Evolutionary conservation across 2,888 invertebrate genomes (phyloP), one percentile per base, ranked within the genome.

Genomic region (Rhaphigaster nebulosa): DNA sequence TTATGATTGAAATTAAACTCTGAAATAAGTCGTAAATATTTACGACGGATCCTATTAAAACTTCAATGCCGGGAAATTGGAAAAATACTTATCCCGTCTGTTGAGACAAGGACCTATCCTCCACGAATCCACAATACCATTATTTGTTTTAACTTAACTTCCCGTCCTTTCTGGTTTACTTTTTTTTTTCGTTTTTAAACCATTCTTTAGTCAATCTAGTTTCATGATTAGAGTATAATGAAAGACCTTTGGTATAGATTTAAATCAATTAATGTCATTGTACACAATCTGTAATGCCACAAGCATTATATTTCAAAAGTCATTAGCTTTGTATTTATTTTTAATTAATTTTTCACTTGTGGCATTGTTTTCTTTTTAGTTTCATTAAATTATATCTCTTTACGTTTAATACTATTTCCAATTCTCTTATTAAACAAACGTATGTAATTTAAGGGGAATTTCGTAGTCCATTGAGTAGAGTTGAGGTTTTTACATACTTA

Each of bases 1-100:
- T 76, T 76, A 76, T 76, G 70, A 76, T 38, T 76, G 70, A 23
- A 76, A 76, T 76, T 76, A 76, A 76, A 76, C 70, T 76, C 70
- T 6, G 65, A 13, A 76, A 65, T 38, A 76, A 76, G 34, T 76
- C 38, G 34, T 76, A 76, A 76, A 76, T 76, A 76, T 76, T 76
- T 38, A 76, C 70, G 70, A 76, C 20, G 34, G 23, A 76, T 38
- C 38, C 34, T 23, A 20, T 38, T 76, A 38, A 76, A 76, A 76
- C 70, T 76, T 76, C 38, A 20, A 38, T 76, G 38, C 20, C 70
- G 70, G 70, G 34, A 20, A 65, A 76, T 76, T 76, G 70, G 70
- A 76, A 76, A 76, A 76, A 34, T 38, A 8, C 70, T 76, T 38
- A 20, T 76, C 70, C 70, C 23, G 70, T 38, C 34, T 76, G 38